Conservation (phyloP, 2,113 vertebrate species). For the Oxyruncus cristatus region DNA sequence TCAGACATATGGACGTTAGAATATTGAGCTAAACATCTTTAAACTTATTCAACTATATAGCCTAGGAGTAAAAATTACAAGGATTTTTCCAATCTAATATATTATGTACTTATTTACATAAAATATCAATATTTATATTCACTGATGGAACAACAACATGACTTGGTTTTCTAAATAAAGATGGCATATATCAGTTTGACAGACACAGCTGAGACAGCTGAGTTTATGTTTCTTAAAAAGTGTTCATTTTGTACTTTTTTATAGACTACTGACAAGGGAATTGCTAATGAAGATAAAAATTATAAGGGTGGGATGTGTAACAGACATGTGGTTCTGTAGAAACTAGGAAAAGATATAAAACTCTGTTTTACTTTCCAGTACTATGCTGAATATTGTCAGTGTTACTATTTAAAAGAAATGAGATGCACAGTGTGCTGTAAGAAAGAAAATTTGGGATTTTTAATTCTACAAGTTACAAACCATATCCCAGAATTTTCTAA, state of each 20-base stretch:
- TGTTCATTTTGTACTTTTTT: slow-evolving; percentile 5
- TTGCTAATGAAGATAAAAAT: slow-evolving; percentile 50
- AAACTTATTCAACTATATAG: neutral
- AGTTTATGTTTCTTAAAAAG: slow-evolving; percentile 5
- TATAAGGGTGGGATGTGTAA: neutral
- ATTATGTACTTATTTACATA: neutral
- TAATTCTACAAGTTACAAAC: neutral
- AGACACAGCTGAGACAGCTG: slow-evolving; percentile 33
- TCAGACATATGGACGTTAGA: neutral
- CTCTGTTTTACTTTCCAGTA: neutral
- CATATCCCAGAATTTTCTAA: neutral
- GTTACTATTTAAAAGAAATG: neutral
- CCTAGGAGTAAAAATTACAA: neutral
- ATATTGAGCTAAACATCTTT: neutral
- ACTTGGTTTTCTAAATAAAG: slow-evolving; percentile 51
- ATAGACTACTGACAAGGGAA: neutral
- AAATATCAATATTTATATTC: slow-evolving; percentile 41
- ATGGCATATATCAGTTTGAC: slow-evolving; percentile 28
- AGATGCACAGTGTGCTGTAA: neutral
- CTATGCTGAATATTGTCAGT: neutral
- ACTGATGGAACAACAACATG: neutral
- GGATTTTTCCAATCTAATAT: neutral
- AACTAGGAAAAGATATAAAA: neutral
- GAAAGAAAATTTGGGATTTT: neutral
- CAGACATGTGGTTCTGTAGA: neutral